Percentiles rank a stretch among this genome's conserved stretches.
Conservation (phyloP, 1,140 invertebrate genomes). For the Trachymyrmex septentrionalis region DNA sequence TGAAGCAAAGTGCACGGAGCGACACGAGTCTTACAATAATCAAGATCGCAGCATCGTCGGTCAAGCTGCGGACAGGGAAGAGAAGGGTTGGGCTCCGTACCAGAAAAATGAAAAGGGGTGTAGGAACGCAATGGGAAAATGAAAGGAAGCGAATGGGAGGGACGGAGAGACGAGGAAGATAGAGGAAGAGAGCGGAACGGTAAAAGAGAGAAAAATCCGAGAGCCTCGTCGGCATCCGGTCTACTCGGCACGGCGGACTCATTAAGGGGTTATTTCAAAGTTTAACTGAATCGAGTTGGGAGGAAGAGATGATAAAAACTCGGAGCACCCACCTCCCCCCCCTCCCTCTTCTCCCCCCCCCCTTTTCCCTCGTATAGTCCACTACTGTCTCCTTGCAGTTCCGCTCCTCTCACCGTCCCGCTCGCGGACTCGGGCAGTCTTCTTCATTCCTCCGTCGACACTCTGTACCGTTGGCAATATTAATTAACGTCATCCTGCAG, state of each 20-base stretch:
- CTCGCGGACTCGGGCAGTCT: constrained; percentile 57
- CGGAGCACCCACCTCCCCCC: constrained; percentile 55
- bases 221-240: constrained; percentile 77
- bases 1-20: constrained; percentile 78
- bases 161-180: constrained; percentile 51
- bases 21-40: constrained; percentile 78
- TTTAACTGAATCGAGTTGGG: constrained; percentile 81
- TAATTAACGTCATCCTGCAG: constrained; percentile 80
- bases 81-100: constrained; percentile 23
- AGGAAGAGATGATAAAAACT: constrained; percentile 78
- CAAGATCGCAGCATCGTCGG: constrained; percentile 71
- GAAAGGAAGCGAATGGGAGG: constrained; percentile 20
- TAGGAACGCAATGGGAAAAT: constrained; percentile 33
- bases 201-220: constrained; percentile 78
- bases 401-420: background rate
- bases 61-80: constrained; percentile 44
- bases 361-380: background rate
- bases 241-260: constrained; percentile 79
- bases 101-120: constrained; percentile 42
- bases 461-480: constrained; percentile 78
- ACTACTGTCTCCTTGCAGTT: constrained; percentile 36
- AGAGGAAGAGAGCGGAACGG: constrained; percentile 48
- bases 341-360: background rate
- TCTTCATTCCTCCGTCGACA: constrained; percentile 67
- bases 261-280: constrained; percentile 84